Evolutionary conservation across 2,113 vertebrate genomes (phyloP).

Genomic region (Puma concolor): DNA sequence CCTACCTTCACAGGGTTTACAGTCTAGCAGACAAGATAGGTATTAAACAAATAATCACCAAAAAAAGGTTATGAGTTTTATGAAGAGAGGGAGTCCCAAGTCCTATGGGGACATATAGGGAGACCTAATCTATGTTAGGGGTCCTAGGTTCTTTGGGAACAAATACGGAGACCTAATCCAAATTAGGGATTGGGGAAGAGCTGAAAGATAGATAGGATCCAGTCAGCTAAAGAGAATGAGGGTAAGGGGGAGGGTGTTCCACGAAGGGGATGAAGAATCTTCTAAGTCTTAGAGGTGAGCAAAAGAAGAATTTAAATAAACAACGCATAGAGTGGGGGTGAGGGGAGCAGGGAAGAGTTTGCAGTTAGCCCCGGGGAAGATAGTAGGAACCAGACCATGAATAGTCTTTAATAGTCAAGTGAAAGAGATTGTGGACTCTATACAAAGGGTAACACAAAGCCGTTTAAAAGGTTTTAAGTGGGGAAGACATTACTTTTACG

Average conservation of each 20-base stretch:
- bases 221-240: neutral
- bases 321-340: too few species aligned
- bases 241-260: neutral
- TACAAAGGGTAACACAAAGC: neutral
- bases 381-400: neutral
- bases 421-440: neutral
- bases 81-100: neutral
- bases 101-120: neutral
- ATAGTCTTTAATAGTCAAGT: neutral
- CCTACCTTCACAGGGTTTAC: neutral
- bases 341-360: neutral
- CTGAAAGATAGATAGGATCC: neutral
- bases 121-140: neutral
- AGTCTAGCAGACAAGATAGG: neutral
- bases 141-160: neutral
- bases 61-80: neutral
- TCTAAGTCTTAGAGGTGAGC: neutral
- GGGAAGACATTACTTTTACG: neutral
- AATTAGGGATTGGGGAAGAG: neutral
- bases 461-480: neutral
- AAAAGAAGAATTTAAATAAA: neutral
- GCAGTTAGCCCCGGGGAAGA: neutral
- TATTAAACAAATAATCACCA: neutral
- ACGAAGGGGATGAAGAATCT: neutral
- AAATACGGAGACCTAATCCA: neutral